These are phyloP conservation scores for Graphium colonna DNA, from an alignment of 2,888 invertebrate genomes.

Conservation along the genomic window DNA sequence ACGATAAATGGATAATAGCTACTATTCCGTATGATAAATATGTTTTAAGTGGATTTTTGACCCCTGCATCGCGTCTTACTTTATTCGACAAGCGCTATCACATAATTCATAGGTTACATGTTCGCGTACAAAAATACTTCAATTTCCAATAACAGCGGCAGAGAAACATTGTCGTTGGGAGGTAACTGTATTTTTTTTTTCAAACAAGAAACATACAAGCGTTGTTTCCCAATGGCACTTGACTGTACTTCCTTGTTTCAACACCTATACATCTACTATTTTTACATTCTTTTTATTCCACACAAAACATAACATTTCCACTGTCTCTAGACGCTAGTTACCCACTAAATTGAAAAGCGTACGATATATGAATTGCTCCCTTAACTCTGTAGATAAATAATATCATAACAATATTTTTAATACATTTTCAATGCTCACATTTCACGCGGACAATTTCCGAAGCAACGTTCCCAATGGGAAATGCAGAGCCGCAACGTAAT, in stretches of 20 bases:
- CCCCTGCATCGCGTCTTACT: constrained; percentile 57
- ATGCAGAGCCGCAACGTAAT: not conserved
- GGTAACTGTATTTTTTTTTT: constrained; percentile 42
- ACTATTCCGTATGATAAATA: constrained; percentile 77
- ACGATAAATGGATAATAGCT: constrained; percentile 77
- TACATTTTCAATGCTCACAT: constrained; percentile 6
- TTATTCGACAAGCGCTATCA: constrained; percentile 64
- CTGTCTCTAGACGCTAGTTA: constrained; percentile 13
- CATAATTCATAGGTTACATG: constrained; percentile 59
- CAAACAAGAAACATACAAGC: constrained; percentile 30
- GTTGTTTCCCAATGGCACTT: constrained; percentile 60
- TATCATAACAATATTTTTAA: constrained; percentile 15
- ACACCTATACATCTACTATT: constrained; percentile 21
- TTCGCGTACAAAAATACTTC: constrained; percentile 68
- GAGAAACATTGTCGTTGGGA: constrained; percentile 48
- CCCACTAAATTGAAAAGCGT: constrained; percentile 17
- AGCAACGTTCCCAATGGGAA: not conserved
- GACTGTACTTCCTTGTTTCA: constrained; percentile 57
- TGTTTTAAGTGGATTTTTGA: constrained; percentile 69
- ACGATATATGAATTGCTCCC: constrained; percentile 5
- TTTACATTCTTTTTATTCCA: not conserved
- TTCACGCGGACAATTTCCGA: constrained; percentile 15
- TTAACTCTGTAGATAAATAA: constrained; percentile 12
- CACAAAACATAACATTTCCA: constrained; percentile 11
- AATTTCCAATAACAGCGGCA: constrained; percentile 49